Evolutionary conservation across 2,797 vertebrate genomes (phyloP).

Genomic region (Anas capensis): DNA sequence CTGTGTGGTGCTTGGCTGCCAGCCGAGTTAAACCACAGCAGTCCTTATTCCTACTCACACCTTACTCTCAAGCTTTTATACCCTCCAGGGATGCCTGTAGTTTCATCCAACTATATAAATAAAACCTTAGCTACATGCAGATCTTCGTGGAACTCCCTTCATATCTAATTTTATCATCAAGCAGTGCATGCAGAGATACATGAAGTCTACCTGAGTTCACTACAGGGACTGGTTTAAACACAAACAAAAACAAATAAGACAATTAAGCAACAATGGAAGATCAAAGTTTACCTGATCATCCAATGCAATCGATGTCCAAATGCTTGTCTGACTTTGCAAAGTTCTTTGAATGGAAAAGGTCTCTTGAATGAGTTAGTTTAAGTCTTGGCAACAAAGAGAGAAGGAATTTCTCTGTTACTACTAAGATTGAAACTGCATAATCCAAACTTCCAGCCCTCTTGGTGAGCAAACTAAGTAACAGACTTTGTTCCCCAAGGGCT

Average conservation of each 20-base stretch:
- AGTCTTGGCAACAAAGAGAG: neutral
- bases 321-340: neutral
- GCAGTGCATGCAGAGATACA: neutral
- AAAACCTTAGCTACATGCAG: neutral
- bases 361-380: neutral
- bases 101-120: neutral
- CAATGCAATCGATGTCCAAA: neutral
- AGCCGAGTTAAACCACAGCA: too few relatives aligned
- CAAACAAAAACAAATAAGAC: neutral
- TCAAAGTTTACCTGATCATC: neutral
- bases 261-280: neutral
- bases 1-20: too few relatives aligned
- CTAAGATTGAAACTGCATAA: neutral
- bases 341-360: neutral
- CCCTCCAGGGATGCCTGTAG: neutral
- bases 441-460: neutral
- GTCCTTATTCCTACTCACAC: constrained; percentile 14
- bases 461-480: neutral
- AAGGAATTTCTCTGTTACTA: neutral
- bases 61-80: neutral
- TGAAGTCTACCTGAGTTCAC: neutral
- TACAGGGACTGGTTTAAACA: neutral
- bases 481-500: neutral
- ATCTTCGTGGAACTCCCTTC: neutral
- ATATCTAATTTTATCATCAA: neutral